These are phyloP conservation scores for Acanthis flammea DNA, from an alignment of 2,797 vertebrate genomes.

Conservation along the genomic window DNA sequence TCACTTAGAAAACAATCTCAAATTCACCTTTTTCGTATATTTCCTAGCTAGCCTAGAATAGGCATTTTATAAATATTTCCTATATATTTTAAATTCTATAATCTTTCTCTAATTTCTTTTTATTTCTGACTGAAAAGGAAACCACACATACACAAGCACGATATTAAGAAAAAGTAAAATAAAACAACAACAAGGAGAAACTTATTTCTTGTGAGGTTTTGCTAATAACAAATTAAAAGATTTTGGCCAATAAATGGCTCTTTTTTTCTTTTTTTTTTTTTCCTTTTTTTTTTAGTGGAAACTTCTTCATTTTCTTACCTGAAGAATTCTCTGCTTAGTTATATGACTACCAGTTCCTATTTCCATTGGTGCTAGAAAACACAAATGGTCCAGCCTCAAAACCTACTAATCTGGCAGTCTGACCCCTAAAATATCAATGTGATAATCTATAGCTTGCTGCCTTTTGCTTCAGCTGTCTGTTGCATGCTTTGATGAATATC, in stretches of 20 bases:
- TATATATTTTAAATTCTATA: background rate
- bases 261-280: background rate
- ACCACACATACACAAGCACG: background rate
- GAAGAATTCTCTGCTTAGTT: constrained; percentile 9
- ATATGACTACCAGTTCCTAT: constrained; percentile 11
- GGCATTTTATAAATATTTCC: background rate
- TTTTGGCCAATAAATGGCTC: background rate
- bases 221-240: background rate
- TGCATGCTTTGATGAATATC: constrained; percentile 68
- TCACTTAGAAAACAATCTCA: background rate
- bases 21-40: background rate
- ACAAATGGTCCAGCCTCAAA: constrained; percentile 25
- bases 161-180: background rate
- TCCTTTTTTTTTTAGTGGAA: background rate
- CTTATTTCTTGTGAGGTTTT: background rate
- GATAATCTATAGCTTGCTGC: constrained; percentile 56
- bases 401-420: constrained; percentile 48
- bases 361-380: background rate
- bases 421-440: constrained; percentile 66
- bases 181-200: background rate
- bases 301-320: background rate
- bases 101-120: background rate
- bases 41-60: background rate
- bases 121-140: background rate
- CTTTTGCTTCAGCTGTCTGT: constrained; percentile 44